A percentile compares a stretch with the other conserved stretches of the same genome.
phyloP scores from a whole-genome alignment of 2,797 vertebrate species.

The Champsocephalus gunnari region DNA sequence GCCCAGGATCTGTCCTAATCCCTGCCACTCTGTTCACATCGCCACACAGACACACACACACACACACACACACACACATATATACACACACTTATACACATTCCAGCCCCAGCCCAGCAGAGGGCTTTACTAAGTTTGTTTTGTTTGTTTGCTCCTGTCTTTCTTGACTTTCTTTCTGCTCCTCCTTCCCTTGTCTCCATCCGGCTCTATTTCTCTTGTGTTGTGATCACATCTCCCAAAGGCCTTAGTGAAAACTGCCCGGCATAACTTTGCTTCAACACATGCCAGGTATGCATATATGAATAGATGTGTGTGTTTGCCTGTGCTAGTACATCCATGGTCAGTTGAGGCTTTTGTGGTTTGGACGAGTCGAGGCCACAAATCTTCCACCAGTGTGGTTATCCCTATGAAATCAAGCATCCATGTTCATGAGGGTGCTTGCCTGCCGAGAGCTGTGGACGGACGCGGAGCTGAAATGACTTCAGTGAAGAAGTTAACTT shows the following conservation, averaged over 20 bases:
- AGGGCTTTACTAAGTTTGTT: conserved; percentile 87
- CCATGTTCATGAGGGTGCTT: conserved; percentile 72
- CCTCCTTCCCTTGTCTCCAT: conserved; percentile 57
- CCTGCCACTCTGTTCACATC: conserved; percentile 85
- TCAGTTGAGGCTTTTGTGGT: conserved; percentile 54
- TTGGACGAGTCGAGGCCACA: conserved; percentile 42
- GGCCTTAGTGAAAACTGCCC: conserved; percentile 70
- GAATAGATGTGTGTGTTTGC: conserved; percentile 61
- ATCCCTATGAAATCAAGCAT: conserved; percentile 76
- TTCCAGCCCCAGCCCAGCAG: conserved; percentile 80
- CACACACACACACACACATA: conserved; percentile 23
- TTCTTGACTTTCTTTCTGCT: conserved; percentile 77
- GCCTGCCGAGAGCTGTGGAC: conserved; percentile 35
- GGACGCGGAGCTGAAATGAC: conserved; percentile 26
- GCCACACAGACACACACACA: conserved; percentile 55
- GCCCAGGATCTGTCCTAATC: conserved; percentile 88
- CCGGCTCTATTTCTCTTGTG: conserved; percentile 56
- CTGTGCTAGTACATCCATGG: conserved; percentile 45
- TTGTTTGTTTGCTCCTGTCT: conserved; percentile 85
- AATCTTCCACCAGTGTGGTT: conserved; percentile 56
- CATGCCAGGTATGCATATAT: conserved; percentile 66
- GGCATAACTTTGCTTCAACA: conserved; percentile 61
- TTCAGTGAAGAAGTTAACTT: conserved; percentile 39
- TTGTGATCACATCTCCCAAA: conserved; percentile 72
- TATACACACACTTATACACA: conserved; percentile 48